A percentile compares a stretch with the other conserved stretches of the same genome.
phyloP scores from a whole-genome alignment of 2,888 invertebrate species.

The Cetonia aurata region DNA sequence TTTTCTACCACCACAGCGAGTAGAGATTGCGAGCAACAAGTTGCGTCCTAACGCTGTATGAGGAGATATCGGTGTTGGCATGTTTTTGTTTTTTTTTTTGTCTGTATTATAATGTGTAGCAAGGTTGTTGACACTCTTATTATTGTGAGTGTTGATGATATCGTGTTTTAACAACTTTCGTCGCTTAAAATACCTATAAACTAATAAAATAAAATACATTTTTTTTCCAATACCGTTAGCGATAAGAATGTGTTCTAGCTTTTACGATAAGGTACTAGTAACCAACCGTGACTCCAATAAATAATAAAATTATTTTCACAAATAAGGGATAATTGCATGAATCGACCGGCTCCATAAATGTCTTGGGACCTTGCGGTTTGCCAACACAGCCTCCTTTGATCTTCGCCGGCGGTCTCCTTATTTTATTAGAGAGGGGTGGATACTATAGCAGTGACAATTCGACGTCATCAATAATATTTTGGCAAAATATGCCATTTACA shows the following conservation, averaged over 20 bases:
- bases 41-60: too few relatives aligned
- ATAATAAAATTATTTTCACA: constrained; percentile 22
- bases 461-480: constrained; percentile 12
- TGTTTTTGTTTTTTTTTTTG: too few relatives aligned
- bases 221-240: background rate
- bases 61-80: too few relatives aligned
- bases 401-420: constrained; percentile 4
- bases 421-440: constrained; percentile 13
- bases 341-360: constrained; percentile 3
- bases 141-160: too few relatives aligned
- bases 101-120: background rate
- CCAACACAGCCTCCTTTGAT: constrained; percentile 13
- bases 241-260: background rate
- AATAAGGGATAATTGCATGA: constrained; percentile 20
- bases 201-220: background rate
- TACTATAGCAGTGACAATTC: background rate
- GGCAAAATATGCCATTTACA: constrained; percentile 10
- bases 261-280: too few relatives aligned
- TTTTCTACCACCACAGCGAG: too few relatives aligned
- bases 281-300: constrained; percentile 13
- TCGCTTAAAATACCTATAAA: too few relatives aligned
- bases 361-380: background rate
- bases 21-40: too few relatives aligned
- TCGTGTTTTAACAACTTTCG: background rate
- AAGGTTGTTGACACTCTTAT: too few relatives aligned